These are phyloP conservation scores for Rhombomys opimus DNA, from an alignment of 2,113 vertebrate genomes.

Conservation along the genomic window DNA sequence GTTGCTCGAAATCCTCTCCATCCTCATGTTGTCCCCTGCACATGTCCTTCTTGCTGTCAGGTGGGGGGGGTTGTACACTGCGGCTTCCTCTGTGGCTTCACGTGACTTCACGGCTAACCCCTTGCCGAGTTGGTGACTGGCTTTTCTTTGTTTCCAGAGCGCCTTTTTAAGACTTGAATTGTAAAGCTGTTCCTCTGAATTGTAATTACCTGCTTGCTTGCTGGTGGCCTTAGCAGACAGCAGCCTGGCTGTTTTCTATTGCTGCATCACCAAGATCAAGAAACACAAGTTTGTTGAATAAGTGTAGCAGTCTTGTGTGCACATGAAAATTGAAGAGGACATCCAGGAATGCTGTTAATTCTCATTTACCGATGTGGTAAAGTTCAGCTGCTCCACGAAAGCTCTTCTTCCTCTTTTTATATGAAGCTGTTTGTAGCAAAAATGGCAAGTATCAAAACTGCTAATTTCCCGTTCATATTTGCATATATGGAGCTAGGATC, in stretches of 20 bases:
- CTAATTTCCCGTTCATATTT: slow-evolving; percentile 72
- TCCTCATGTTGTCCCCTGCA: not conserved
- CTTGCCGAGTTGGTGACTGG: not conserved
- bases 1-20: not conserved
- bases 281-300: slow-evolving; percentile 30
- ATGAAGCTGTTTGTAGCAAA: slow-evolving; percentile 63
- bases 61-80: not conserved
- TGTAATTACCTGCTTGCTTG: slow-evolving; percentile 48
- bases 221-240: not conserved
- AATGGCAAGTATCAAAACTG: slow-evolving; percentile 49
- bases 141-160: slow-evolving; percentile 41
- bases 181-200: slow-evolving; percentile 19
- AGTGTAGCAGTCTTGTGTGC: not conserved
- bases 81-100: slow-evolving; percentile 1
- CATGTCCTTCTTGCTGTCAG: not conserved
- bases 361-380: slow-evolving; percentile 49
- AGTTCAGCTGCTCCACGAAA: slow-evolving; percentile 61
- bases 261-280: not conserved
- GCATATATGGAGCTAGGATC: slow-evolving; percentile 50
- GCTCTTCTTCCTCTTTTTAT: slow-evolving; percentile 64
- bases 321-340: not conserved
- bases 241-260: not conserved
- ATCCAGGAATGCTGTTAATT: slow-evolving; percentile 29
- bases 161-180: slow-evolving; percentile 52
- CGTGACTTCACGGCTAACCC: not conserved